Evolutionary conservation across 2,888 invertebrate genomes (phyloP).

Genomic region (Timema cristinae): DNA sequence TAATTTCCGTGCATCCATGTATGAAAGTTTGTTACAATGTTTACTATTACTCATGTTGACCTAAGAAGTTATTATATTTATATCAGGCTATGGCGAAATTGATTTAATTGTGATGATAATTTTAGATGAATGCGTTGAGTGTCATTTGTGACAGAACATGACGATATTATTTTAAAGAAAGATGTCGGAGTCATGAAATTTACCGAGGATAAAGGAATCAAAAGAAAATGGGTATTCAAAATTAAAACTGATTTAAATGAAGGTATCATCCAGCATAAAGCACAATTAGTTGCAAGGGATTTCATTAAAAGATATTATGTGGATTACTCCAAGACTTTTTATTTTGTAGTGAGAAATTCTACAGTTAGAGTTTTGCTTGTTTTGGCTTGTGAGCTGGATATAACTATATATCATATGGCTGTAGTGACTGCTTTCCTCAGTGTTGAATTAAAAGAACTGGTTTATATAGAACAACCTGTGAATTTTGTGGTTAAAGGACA

Average conservation of each 20-base stretch:
- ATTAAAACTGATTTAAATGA: neutral
- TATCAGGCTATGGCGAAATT: too few species aligned
- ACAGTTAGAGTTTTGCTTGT: neutral
- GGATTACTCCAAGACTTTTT: neutral
- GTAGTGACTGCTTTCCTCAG: neutral
- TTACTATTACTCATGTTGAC: too few species aligned
- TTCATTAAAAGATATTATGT: neutral
- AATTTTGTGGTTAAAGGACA: neutral
- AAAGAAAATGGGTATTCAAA: too few species aligned
- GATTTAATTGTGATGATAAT: too few species aligned
- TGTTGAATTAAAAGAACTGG: neutral
- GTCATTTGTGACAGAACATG: too few species aligned
- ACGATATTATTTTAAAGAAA: too few species aligned
- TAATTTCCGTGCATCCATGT: too few species aligned
- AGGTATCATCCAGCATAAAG: neutral
- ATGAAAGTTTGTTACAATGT: too few species aligned
- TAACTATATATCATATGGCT: neutral
- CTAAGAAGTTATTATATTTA: too few species aligned
- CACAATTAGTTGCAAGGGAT: neutral
- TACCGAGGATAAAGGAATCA: too few species aligned
- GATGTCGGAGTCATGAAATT: too few species aligned
- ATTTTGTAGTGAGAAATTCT: neutral
- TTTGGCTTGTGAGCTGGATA: neutral
- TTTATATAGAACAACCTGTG: neutral
- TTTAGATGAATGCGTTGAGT: too few species aligned